Conservation (phyloP, 2,888 invertebrate species). For the Ectemnius continuus region DNA sequence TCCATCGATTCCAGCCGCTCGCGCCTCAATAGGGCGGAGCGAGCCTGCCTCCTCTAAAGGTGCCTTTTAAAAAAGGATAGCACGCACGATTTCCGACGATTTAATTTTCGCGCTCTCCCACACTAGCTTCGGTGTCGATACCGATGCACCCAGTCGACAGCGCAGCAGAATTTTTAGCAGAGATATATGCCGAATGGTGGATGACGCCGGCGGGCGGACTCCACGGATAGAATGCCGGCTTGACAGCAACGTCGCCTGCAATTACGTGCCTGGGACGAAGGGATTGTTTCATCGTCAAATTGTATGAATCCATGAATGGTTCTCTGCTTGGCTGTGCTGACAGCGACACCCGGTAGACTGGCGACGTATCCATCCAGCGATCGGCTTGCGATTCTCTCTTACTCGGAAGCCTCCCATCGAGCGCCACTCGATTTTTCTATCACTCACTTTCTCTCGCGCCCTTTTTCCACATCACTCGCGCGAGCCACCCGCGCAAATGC, state of each 20-base stretch:
- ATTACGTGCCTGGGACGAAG: conserved; percentile 52
- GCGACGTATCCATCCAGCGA: conserved; percentile 47
- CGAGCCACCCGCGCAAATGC: conserved; percentile 62
- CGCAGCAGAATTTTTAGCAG: too few relatives aligned
- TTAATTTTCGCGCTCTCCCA: conserved; percentile 50
- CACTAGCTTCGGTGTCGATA: conserved; percentile 18
- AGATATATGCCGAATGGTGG: too few relatives aligned
- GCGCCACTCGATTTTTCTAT: not conserved
- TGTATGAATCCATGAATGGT: conserved; percentile 32
- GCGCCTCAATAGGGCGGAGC: not conserved
- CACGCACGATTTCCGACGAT: conserved; percentile 38
- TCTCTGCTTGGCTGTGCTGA: conserved; percentile 35
- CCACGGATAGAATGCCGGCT: too few relatives aligned
- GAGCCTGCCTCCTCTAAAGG: not conserved
- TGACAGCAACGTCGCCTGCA: conserved; percentile 35
- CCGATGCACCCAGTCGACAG: too few relatives aligned
- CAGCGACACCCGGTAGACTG: conserved; percentile 53
- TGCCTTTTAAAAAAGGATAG: conserved; percentile 15
- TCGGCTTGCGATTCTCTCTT: conserved; percentile 33
- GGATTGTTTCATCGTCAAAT: conserved; percentile 49
- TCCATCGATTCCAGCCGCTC: conserved; percentile 11
- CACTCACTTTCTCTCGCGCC: not conserved
- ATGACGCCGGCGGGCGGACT: too few relatives aligned
- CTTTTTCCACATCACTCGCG: conserved; percentile 33
- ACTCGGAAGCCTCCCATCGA: not conserved